A percentile compares a stretch with the other conserved stretches of the same genome.
Conservation (phyloP, 2,888 invertebrate species). For the Byasa hedistus region DNA sequence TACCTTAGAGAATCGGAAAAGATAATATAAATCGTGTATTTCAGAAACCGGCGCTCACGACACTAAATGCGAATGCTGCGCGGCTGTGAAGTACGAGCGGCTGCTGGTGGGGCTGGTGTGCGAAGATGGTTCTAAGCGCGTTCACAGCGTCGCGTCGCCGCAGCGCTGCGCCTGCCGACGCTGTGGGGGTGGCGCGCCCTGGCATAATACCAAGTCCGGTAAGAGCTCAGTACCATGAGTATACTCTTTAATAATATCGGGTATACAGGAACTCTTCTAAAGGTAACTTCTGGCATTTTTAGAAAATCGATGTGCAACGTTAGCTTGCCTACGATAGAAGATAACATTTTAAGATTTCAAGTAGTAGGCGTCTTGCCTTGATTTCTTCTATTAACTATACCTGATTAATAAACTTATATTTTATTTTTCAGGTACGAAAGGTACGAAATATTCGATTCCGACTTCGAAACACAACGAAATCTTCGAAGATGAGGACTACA, state of each 20-base stretch:
- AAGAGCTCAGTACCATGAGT: not conserved
- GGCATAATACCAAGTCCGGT: slow-evolving; percentile 33
- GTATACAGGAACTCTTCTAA: too few relatives aligned
- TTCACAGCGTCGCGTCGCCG: slow-evolving; percentile 58
- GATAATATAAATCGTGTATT: not conserved
- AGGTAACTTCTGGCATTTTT: too few relatives aligned
- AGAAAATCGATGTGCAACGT: too few relatives aligned
- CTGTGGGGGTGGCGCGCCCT: slow-evolving; percentile 39
- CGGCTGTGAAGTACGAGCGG: slow-evolving; percentile 54
- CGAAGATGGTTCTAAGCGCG: slow-evolving; percentile 47
- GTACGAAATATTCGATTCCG: slow-evolving; percentile 7
- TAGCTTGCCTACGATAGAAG: too few relatives aligned
- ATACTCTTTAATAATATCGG: too few relatives aligned
- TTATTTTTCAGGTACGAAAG: slow-evolving; percentile 7
- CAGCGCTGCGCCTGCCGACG: slow-evolving; percentile 48
- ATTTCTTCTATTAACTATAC: too few relatives aligned
- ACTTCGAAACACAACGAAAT: slow-evolving; percentile 5
- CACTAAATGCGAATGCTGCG: slow-evolving; percentile 81
- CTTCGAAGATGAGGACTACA: slow-evolving; percentile 30
- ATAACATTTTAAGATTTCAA: too few relatives aligned
- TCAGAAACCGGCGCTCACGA: slow-evolving; percentile 79
- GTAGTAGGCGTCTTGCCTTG: too few relatives aligned
- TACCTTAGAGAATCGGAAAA: not conserved
- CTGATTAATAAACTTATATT: not conserved
- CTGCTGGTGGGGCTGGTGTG: slow-evolving; percentile 56